phyloP scores from a whole-genome alignment of 2,797 vertebrate genomes.

The Champsocephalus gunnari region DNA sequence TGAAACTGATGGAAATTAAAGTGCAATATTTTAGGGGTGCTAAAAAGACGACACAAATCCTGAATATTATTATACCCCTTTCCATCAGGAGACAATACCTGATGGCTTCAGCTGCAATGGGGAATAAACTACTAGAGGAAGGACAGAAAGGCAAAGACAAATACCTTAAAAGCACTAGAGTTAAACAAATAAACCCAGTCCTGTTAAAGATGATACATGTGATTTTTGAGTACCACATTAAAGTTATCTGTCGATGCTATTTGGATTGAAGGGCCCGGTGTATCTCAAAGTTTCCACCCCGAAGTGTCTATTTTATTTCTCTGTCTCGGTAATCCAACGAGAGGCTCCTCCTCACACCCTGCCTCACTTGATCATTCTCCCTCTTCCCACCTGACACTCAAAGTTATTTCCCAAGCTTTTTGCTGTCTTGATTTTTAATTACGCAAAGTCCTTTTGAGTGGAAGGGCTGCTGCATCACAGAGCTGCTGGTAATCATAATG shows the following conservation, averaged over 20 bases:
- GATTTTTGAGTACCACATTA: conserved; percentile 5
- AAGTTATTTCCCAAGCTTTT: conserved; percentile 62
- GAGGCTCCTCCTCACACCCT: conserved; percentile 34
- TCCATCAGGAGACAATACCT: not conserved
- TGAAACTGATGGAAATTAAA: conserved; percentile 7
- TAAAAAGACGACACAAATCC: not conserved
- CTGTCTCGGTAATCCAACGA: conserved; percentile 28
- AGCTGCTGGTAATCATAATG: conserved; percentile 84
- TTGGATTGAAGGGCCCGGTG: conserved; percentile 1
- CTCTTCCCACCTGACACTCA: conserved; percentile 36
- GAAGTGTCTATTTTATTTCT: conserved; percentile 9
- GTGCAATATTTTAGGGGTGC: not conserved
- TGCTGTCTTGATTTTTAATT: conserved; percentile 85
- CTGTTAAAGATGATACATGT: not conserved
- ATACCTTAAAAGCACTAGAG: not conserved
- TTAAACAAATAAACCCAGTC: too few relatives aligned
- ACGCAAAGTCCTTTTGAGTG: conserved; percentile 78
- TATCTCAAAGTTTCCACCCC: conserved; percentile 12
- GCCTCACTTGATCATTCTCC: conserved; percentile 43
- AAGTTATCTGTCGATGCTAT: not conserved
- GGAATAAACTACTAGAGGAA: too few relatives aligned
- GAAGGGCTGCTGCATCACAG: conserved; percentile 69
- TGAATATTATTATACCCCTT: not conserved
- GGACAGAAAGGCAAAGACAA: not conserved
- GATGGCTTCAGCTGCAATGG: not conserved